These are phyloP conservation scores for Argentina silus DNA, from an alignment of 2,797 vertebrate genomes.

Conservation along the genomic window DNA sequence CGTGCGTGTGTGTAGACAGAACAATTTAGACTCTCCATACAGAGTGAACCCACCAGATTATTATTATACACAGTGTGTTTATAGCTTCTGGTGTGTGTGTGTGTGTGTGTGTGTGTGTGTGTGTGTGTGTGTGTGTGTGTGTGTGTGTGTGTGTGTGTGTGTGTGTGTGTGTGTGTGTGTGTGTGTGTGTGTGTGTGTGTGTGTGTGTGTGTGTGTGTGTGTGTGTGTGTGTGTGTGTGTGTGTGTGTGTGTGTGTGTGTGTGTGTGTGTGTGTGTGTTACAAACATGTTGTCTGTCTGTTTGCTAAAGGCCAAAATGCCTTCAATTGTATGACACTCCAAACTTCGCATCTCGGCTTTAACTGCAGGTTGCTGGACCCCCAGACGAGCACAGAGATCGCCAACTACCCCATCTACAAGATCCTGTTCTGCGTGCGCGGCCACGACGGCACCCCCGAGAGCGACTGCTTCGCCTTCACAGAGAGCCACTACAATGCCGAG, in stretches of 20 bases:
- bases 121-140: too few species aligned
- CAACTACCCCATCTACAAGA: conserved; percentile 99
- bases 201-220: too few species aligned
- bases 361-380: conserved; percentile 91
- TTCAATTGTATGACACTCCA: neutral
- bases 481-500: conserved; percentile 97
- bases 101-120: too few species aligned
- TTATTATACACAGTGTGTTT: too few species aligned
- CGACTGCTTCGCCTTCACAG: conserved; percentile 98
- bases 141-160: too few species aligned
- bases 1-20: neutral
- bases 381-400: conserved; percentile 93
- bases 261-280: neutral
- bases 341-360: conserved; percentile 18
- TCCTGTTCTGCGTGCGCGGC: conserved; percentile 96
- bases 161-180: too few species aligned
- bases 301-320: neutral
- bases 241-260: neutral
- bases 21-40: too few species aligned
- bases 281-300: neutral
- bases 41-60: too few species aligned
- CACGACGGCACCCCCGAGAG: conserved; percentile 95
- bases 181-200: too few species aligned
- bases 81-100: too few species aligned
- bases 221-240: neutral